Conservation (phyloP, 1,140 invertebrate species). For the Nomia melanderi region DNA sequence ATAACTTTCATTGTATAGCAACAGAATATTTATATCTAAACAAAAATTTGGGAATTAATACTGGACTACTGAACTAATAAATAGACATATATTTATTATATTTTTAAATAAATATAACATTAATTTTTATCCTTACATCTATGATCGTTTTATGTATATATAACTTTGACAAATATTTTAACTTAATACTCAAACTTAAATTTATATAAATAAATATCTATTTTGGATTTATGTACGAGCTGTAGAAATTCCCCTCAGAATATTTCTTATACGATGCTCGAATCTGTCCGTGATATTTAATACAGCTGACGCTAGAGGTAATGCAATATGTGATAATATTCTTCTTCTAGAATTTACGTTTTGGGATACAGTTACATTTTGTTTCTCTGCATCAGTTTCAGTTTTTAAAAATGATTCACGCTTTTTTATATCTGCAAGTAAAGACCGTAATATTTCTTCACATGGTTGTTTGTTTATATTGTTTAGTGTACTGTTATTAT, state of each 20-base stretch:
- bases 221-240: background rate
- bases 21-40: background rate
- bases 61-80: slow-evolving; percentile 10
- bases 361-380: background rate
- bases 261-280: background rate
- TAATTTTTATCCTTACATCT: slow-evolving; percentile 6
- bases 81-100: slow-evolving; percentile 21
- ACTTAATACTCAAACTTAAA: background rate
- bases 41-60: background rate
- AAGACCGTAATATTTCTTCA: background rate
- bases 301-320: slow-evolving; percentile 16
- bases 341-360: background rate
- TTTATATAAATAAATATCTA: background rate
- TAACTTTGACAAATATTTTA: background rate
- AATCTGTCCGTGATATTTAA: slow-evolving; percentile 17
- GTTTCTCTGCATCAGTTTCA: background rate
- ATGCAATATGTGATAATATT: slow-evolving; percentile 1
- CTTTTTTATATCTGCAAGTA: background rate
- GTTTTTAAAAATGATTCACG: background rate
- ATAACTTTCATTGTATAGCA: slow-evolving; percentile 16
- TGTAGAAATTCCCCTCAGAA: background rate
- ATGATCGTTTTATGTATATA: background rate
- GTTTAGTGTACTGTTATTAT: background rate
- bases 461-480: background rate
- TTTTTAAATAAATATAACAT: slow-evolving; percentile 11